Evolutionary conservation across 2,113 vertebrate species (phyloP), one percentile per base, ranked within the genome.

Genomic region (Perca fluviatilis): DNA sequence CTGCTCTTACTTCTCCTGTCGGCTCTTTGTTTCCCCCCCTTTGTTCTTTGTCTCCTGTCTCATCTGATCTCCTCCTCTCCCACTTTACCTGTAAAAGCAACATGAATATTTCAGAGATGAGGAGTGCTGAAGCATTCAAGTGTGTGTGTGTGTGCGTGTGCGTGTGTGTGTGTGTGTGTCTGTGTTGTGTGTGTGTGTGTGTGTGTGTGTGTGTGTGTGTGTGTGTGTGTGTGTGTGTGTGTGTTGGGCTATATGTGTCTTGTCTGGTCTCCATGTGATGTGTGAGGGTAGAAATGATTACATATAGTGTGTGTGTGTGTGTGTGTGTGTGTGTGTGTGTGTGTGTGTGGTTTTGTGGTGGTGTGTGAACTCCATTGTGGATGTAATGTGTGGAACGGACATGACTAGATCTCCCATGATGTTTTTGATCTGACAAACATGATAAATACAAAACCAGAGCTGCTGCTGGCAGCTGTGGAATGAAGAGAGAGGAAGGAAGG

Each of bases 61-160:
- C 64, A 23, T 75, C 18, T 54, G 76, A 27, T 80, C 27, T 70
- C 50, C 25, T 46, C 27, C 69, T 4, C 16, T 1, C 23, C 6
- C 5, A 15, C 7, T 40, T 51, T 1, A 80, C 77, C 73, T 76
- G 74, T 27, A 71, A 80, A 70, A 80, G 4, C 6, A 79, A 70
- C 36, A 72, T 67, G 3, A 78, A 73, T 75, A 58, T 81, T 78
- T 86, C 65, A 90, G 64, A 53, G 56, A 2, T 14, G 57, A 46
- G 57, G 1, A 6, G n/a, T 43, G 30, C 36, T 43, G 36, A 53
- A 58, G 66, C 25, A 27, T 5, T 23, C 6, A 66, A 77, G 56
- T 3, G 8, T 62, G 18, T 62, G 27, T 60, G 57, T 60, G 57
- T 33, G 27, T 60, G 46, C 43, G 53, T 57, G 50, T 49, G 53